These are phyloP conservation scores for Cynopterus brachyotis DNA, from an alignment of 2,113 vertebrate species.

Conservation along the genomic window DNA sequence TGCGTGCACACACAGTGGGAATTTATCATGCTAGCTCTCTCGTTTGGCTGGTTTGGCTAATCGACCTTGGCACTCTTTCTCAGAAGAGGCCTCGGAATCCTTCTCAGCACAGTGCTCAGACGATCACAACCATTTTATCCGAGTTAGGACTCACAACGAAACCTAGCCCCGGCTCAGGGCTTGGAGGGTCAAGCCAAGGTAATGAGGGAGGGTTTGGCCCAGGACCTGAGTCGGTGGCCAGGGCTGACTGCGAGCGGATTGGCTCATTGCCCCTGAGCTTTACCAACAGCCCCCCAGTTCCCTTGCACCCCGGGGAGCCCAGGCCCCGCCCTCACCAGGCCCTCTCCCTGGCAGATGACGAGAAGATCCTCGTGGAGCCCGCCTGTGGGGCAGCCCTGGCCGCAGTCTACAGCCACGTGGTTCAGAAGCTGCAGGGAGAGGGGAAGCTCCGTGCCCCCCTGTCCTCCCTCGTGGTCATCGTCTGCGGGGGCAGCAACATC, in stretches of 20 bases:
- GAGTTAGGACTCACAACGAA: rapidly evolving
- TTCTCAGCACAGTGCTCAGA: neutral
- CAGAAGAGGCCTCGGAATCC: neutral
- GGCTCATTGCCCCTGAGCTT: neutral
- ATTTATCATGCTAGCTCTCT: neutral
- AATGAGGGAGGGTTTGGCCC: neutral
- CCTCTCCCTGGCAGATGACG: conserved; percentile 84
- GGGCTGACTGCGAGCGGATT: neutral
- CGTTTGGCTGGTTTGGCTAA: neutral
- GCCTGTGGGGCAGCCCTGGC: conserved; percentile 91
- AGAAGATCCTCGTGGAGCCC: conserved; percentile 92
- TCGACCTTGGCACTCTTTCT: neutral
- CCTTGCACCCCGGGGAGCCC: rapidly evolving
- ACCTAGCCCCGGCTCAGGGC: neutral
- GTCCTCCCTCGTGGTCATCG: conserved; percentile 86
- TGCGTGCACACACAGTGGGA: too few relatives aligned
- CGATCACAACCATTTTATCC: too few relatives aligned
- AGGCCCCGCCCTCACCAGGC: rapidly evolving
- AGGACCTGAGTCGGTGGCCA: neutral
- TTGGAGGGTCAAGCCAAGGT: rapidly evolving
- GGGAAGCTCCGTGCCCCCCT: conserved; percentile 81
- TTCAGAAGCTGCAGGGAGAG: conserved; percentile 83
- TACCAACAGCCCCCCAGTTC: rapidly evolving
- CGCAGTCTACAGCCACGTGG: conserved; percentile 84
- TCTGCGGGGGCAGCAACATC: conserved; percentile 93